These are phyloP conservation scores for Trogon surrucura DNA, from an alignment of 2,113 vertebrate genomes.

Conservation along the genomic window DNA sequence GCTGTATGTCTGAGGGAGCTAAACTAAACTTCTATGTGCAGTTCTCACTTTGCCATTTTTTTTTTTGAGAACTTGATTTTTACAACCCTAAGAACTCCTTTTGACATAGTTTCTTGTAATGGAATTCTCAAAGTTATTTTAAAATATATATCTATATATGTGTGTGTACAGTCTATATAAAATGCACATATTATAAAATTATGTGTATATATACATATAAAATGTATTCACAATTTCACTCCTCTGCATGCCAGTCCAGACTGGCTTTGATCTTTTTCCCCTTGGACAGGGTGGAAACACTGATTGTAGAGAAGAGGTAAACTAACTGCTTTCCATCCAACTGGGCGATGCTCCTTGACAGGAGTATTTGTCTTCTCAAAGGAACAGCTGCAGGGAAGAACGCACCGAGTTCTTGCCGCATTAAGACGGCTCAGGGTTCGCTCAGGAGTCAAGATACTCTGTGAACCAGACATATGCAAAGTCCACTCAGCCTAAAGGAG, in stretches of 20 bases:
- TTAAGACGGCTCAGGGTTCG: not conserved
- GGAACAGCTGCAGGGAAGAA: not conserved
- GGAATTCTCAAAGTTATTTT: not conserved
- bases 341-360: accelerated
- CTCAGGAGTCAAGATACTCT: not conserved
- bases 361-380: not conserved
- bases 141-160: accelerated
- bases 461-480: not conserved
- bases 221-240: not conserved
- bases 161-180: not conserved
- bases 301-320: not conserved
- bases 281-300: not conserved
- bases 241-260: not conserved
- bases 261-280: not conserved
- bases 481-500: not conserved
- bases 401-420: accelerated
- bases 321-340: not conserved
- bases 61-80: not conserved
- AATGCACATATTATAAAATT: not conserved
- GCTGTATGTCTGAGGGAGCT: not conserved
- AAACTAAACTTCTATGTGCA: not conserved
- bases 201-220: not conserved
- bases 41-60: not conserved
- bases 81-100: not conserved
- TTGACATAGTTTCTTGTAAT: not conserved